Conservation (phyloP, 2,888 invertebrate species). For the Dromius quadrimaculatus region DNA sequence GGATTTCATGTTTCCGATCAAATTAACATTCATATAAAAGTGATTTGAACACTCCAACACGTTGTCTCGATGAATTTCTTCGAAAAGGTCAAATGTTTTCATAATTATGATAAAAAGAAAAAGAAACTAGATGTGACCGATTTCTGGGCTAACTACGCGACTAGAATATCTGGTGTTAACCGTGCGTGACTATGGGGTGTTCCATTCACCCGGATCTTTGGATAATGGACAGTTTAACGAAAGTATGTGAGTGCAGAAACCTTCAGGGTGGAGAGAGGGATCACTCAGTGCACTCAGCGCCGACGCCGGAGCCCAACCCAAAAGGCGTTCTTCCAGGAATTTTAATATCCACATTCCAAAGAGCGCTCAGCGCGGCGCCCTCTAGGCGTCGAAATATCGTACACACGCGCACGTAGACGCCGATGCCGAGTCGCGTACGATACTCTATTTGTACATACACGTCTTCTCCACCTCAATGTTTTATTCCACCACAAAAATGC, state of each 20-base stretch:
- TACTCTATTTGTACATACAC: conserved; percentile 41
- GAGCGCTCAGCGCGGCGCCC: conserved; percentile 56
- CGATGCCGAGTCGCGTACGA: conserved; percentile 25
- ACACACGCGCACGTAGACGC: conserved; percentile 1
- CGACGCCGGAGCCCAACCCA: neutral
- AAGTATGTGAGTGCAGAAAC: conserved; percentile 46
- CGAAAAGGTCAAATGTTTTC: too few relatives aligned
- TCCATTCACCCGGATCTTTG: conserved; percentile 54
- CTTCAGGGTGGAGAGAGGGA: conserved; percentile 7
- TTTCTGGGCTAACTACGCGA: conserved; percentile 54
- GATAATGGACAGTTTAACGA: conserved; percentile 52
- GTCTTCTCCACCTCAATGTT: conserved; percentile 23
- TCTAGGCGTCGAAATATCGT: conserved; percentile 31
- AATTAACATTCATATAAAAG: too few relatives aligned
- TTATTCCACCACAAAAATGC: conserved; percentile 14
- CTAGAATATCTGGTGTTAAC: conserved; percentile 55
- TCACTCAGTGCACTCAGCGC: conserved; percentile 32
- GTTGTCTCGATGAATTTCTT: too few relatives aligned
- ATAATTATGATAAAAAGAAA: too few relatives aligned
- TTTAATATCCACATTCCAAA: conserved; percentile 62
- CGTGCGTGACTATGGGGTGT: conserved; percentile 55
- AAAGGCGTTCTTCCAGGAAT: conserved; percentile 58
- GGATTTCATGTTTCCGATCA: too few relatives aligned
- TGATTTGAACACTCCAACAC: too few relatives aligned
- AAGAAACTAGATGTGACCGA: conserved; percentile 34